Conservation (phyloP, 2,113 vertebrate species). For the Illadopsis cleaveri region DNA sequence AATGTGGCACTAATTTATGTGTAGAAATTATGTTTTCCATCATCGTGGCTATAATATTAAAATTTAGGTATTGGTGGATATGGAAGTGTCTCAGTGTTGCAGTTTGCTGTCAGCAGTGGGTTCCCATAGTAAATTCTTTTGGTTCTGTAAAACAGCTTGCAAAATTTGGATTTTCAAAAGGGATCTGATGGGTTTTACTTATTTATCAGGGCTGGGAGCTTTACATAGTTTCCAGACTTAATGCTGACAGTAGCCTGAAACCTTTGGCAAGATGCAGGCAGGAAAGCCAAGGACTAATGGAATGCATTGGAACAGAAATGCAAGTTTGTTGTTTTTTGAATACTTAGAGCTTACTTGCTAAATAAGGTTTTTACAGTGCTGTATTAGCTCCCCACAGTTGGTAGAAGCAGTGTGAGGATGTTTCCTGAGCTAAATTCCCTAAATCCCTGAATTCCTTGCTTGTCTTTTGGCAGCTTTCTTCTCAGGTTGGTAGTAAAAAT, state of each 20-base stretch:
- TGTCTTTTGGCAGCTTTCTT: neutral
- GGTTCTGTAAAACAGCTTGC: neutral
- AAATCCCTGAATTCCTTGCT: neutral
- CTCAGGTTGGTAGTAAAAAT: neutral
- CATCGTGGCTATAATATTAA: neutral
- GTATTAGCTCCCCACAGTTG: neutral
- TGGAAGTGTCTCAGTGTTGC: neutral
- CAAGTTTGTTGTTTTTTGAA: neutral
- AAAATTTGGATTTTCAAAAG: neutral
- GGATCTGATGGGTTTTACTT: neutral
- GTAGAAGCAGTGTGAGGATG: neutral
- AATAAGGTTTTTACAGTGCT: neutral
- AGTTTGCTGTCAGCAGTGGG: neutral
- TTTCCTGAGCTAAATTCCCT: neutral
- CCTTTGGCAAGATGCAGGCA: neutral
- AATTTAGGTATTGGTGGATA: rapidly evolving
- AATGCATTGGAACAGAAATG: neutral
- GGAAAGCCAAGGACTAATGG: neutral
- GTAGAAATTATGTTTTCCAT: neutral
- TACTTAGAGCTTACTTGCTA: neutral
- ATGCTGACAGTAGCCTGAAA: neutral
- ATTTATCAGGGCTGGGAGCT: neutral
- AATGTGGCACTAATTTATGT: neutral
- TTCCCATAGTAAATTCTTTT: neutral
- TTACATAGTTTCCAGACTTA: neutral